Conservation (phyloP, 2,113 vertebrate genomes). For the Corynorhinus townsendii region DNA sequence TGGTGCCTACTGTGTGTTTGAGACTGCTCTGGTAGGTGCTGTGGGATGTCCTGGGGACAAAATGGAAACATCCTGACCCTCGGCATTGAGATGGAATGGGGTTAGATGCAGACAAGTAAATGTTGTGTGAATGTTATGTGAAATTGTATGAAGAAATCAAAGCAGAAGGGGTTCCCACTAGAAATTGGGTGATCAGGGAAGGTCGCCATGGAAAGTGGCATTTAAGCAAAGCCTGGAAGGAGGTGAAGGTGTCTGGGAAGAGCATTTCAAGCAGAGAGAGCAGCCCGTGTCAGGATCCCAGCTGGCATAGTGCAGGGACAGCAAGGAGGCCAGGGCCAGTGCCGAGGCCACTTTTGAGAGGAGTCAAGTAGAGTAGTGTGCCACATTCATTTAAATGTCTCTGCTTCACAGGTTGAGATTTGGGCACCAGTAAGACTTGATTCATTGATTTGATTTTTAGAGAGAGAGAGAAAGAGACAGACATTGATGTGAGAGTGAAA, state of each 20-base stretch:
- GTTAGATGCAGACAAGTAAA: rapidly evolving
- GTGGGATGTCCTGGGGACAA: neutral
- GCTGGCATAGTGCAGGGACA: neutral
- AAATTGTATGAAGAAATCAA: neutral
- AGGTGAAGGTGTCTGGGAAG: neutral
- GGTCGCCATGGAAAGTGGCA: neutral
- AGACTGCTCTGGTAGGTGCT: neutral
- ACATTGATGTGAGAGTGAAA: too few relatives aligned
- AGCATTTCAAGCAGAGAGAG: neutral
- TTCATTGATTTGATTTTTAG: neutral
- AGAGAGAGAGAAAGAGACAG: too few relatives aligned
- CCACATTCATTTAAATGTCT: too few relatives aligned
- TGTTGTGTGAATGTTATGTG: rapidly evolving
- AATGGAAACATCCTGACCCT: too few relatives aligned
- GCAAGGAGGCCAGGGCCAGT: rapidly evolving
- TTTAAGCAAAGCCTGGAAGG: neutral
- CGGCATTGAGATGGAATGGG: neutral
- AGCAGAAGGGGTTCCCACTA: neutral
- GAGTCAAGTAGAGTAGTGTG: neutral
- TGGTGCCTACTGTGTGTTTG: neutral
- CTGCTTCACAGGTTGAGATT: neutral
- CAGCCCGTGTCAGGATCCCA: rapidly evolving
- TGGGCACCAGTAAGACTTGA: neutral
- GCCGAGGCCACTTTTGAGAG: neutral
- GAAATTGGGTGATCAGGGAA: neutral